A percentile compares a stretch with the other conserved stretches of the same genome.
Conservation (phyloP, 2,888 invertebrate species). For the Argyra leucocephala region DNA sequence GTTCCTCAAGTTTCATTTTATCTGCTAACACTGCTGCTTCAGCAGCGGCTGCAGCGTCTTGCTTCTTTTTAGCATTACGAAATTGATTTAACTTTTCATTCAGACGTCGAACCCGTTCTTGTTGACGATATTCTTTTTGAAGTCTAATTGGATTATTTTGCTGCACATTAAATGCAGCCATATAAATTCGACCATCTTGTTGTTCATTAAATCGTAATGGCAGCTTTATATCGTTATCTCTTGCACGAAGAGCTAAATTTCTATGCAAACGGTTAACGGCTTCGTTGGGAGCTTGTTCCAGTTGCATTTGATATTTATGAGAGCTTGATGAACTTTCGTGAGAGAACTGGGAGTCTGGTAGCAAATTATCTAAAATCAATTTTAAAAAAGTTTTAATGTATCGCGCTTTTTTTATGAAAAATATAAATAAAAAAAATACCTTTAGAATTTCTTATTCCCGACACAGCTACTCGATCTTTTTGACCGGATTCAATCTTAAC, state of each 20-base stretch:
- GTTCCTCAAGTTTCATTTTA: slow-evolving; percentile 23
- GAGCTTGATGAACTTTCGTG: slow-evolving; percentile 11
- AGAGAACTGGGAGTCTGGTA: not conserved
- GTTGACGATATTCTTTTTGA: slow-evolving; percentile 50
- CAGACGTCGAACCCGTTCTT: slow-evolving; percentile 56
- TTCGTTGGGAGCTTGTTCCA: slow-evolving; percentile 33
- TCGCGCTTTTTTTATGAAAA: not conserved
- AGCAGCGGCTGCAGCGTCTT: slow-evolving; percentile 28
- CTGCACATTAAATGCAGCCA: slow-evolving; percentile 50
- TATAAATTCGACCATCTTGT: slow-evolving; percentile 35
- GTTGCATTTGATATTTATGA: slow-evolving; percentile 24
- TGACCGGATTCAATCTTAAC: not conserved
- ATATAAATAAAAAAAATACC: not conserved
- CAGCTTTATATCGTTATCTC: slow-evolving; percentile 39
- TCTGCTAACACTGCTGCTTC: not conserved
- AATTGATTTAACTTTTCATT: slow-evolving; percentile 50
- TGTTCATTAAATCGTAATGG: slow-evolving; percentile 41
- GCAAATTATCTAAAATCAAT: not conserved
- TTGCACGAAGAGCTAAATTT: slow-evolving; percentile 39
- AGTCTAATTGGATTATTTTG: slow-evolving; percentile 37
- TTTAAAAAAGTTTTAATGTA: too few species aligned
- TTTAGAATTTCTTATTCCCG: not conserved
- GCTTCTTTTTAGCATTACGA: slow-evolving; percentile 37
- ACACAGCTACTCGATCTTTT: not conserved
- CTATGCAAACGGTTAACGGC: slow-evolving; percentile 40